Evolutionary conservation across 2,113 vertebrate genomes (phyloP).

Genomic region (Spilogale gracilis): DNA sequence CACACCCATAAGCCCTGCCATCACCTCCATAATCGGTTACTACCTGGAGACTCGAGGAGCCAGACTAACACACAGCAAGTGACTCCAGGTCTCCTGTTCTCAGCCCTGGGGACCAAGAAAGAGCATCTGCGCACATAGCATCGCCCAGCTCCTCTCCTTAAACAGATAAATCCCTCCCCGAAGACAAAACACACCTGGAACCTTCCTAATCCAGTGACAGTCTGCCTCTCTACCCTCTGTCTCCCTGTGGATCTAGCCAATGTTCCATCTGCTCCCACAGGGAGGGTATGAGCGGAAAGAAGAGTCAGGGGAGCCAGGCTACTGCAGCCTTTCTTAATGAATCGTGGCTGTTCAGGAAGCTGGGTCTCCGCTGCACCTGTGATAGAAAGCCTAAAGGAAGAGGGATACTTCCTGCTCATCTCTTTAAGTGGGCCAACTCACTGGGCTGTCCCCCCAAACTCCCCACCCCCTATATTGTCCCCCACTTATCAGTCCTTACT

Average conservation of each 20-base stretch:
- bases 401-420: background rate
- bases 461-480: background rate
- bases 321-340: background rate
- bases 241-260: background rate
- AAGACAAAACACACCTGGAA: too few species aligned
- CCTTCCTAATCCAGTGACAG: background rate
- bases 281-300: background rate
- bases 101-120: background rate
- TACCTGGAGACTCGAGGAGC: background rate
- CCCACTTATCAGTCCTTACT: background rate
- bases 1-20: too few species aligned
- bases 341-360: too few species aligned
- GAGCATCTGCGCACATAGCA: background rate
- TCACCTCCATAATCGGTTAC: fast-evolving
- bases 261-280: background rate
- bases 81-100: background rate
- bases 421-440: background rate
- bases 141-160: background rate
- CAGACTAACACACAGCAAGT: background rate
- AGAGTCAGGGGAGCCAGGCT: background rate
- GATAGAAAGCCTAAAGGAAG: background rate
- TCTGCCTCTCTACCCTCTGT: background rate
- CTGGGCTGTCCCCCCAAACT: background rate
- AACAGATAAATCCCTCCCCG: background rate
- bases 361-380: background rate